Percentiles rank a stretch among this genome's conserved stretches.
phyloP scores from a whole-genome alignment of 2,113 vertebrate species.

The Chionomys nivalis region DNA sequence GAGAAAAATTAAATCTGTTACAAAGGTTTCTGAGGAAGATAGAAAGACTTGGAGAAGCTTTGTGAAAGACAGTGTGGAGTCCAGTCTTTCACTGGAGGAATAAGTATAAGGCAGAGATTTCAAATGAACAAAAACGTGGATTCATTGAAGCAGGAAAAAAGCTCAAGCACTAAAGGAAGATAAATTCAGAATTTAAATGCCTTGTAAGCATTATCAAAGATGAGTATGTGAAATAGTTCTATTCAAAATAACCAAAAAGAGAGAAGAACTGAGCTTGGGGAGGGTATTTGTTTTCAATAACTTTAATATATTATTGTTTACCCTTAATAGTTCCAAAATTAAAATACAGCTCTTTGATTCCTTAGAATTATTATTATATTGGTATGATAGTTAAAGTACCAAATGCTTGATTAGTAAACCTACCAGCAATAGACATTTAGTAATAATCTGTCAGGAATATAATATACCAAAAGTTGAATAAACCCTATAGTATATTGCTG shows the following conservation, averaged over 20 bases:
- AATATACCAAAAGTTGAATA: slow-evolving; percentile 32
- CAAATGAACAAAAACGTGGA: neutral
- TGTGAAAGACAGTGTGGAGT: neutral
- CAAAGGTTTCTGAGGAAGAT: neutral
- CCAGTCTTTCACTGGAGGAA: too few species aligned
- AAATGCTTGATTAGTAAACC: neutral
- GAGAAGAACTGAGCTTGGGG: neutral
- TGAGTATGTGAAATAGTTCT: neutral
- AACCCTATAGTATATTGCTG: neutral
- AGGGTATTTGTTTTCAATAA: neutral
- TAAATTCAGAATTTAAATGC: neutral
- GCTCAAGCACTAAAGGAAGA: neutral
- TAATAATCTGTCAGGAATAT: neutral
- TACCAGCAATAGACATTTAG: neutral
- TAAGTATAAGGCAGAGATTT: neutral
- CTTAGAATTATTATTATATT: neutral
- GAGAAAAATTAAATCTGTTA: neutral
- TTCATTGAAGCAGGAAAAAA: neutral
- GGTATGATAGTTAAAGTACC: neutral
- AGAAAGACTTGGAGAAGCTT: neutral
- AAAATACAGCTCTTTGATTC: neutral
- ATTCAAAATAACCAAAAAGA: neutral
- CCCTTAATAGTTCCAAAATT: neutral
- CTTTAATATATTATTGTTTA: neutral
- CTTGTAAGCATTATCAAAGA: neutral